Evolutionary conservation across 2,797 vertebrate genomes (phyloP).

Genomic region (Lophius americanus): DNA sequence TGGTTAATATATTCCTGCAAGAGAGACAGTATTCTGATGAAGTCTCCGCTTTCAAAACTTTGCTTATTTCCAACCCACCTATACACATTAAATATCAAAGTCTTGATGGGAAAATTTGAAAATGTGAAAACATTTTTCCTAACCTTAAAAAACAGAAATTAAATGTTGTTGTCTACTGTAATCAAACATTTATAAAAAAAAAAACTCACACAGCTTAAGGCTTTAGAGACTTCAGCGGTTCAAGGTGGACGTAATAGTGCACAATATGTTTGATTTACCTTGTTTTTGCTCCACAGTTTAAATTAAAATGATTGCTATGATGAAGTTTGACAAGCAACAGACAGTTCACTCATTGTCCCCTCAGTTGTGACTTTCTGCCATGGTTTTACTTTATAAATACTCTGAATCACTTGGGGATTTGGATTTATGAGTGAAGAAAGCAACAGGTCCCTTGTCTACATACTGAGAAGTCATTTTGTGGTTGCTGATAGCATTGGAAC

Average conservation of each 20-base stretch:
- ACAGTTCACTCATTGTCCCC: conserved; percentile 7
- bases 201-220: too few species aligned
- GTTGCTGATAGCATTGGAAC: conserved; percentile 57
- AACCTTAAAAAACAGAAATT: conserved; percentile 48
- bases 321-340: background rate
- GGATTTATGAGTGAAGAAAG: conserved; percentile 45
- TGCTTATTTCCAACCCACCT: background rate
- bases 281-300: conserved; percentile 1
- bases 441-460: conserved; percentile 37
- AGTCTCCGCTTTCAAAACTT: conserved; percentile 7
- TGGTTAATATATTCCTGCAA: conserved; percentile 37
- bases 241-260: background rate
- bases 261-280: background rate
- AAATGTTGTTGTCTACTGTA: conserved; percentile 39
- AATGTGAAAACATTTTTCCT: conserved; percentile 70
- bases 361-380: conserved; percentile 14
- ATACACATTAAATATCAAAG: conserved; percentile 15
- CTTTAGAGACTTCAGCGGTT: conserved; percentile 11
- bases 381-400: conserved; percentile 13
- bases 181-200: conserved; percentile 31
- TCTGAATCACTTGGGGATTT: conserved; percentile 46
- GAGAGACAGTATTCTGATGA: conserved; percentile 46
- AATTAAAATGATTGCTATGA: conserved; percentile 5
- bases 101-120: conserved; percentile 68
- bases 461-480: conserved; percentile 62